phyloP scores from a whole-genome alignment of 2,113 vertebrate genomes.

The Sigmodon hispidus region DNA sequence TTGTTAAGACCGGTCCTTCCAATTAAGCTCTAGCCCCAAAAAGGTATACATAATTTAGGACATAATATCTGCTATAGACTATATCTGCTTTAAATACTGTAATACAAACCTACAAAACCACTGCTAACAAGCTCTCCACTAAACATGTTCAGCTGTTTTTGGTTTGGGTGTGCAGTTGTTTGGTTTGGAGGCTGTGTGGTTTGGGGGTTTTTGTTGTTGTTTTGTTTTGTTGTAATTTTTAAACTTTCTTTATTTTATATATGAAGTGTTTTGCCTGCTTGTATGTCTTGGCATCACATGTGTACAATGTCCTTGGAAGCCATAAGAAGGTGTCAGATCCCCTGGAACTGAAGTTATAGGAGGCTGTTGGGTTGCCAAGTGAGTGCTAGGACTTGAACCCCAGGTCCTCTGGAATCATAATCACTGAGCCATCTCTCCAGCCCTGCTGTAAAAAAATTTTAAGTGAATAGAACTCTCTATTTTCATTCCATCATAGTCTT shows the following conservation, averaged over 20 bases:
- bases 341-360: not conserved
- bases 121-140: not conserved
- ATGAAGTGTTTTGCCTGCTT: not conserved
- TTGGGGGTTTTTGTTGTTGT: not conserved
- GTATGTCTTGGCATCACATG: not conserved
- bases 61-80: not conserved
- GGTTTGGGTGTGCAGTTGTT: not conserved
- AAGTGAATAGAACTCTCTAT: not conserved
- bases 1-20: not conserved
- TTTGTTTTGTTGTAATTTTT: not conserved
- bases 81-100: not conserved
- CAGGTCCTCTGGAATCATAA: not conserved
- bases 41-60: not conserved
- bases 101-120: not conserved
- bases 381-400: not conserved
- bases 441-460: not conserved
- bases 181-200: not conserved
- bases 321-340: not conserved
- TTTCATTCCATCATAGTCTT: not conserved
- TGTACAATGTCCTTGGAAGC: not conserved
- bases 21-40: not conserved
- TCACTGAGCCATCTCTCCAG: not conserved
- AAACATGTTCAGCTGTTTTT: not conserved
- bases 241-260: not conserved
- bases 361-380: not conserved